These are phyloP conservation scores for Corella eumyota DNA, from an alignment of 23 tunicate species.

Conservation along the genomic window DNA sequence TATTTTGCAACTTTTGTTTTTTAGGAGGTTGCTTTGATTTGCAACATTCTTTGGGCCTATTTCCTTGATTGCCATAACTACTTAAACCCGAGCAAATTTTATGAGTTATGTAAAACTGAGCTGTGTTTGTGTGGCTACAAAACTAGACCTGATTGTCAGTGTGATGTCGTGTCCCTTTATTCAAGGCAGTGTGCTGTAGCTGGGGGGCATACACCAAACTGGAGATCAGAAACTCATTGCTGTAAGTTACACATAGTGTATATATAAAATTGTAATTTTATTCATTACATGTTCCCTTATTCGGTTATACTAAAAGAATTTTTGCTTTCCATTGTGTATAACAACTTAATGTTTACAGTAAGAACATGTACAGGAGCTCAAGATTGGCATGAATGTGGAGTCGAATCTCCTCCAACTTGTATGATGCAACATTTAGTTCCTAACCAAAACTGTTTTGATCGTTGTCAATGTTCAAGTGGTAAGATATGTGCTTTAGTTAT, in stretches of 20 bases:
- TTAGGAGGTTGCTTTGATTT: constrained; percentile 16
- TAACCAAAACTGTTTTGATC: constrained; percentile 34
- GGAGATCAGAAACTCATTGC: constrained; percentile 32
- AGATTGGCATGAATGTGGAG: constrained; percentile 52
- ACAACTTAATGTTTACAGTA: too few relatives aligned
- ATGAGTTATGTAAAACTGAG: constrained; percentile 21
- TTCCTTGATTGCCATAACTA: constrained; percentile 24
- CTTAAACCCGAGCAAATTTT: constrained; percentile 25
- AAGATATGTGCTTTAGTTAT: not conserved
- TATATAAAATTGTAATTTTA: too few relatives aligned
- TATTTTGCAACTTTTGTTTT: too few relatives aligned
- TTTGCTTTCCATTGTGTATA: too few relatives aligned
- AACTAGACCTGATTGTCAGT: constrained; percentile 27
- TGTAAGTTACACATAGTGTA: too few relatives aligned
- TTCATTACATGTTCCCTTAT: too few relatives aligned
- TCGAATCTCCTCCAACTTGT: constrained; percentile 46
- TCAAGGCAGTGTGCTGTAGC: constrained; percentile 39
- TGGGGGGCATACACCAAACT: constrained; percentile 26
- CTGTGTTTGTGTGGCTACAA: constrained; percentile 38
- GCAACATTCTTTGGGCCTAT: constrained; percentile 29
- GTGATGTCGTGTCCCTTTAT: constrained; percentile 20
- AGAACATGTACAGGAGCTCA: constrained; percentile 21
- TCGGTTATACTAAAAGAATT: too few relatives aligned
- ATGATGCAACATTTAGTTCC: constrained; percentile 16
- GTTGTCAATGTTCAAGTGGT: constrained; percentile 47